These are phyloP conservation scores for Drosophila pseudotalamancana DNA, from an alignment of 2,888 invertebrate genomes.

Conservation along the genomic window DNA sequence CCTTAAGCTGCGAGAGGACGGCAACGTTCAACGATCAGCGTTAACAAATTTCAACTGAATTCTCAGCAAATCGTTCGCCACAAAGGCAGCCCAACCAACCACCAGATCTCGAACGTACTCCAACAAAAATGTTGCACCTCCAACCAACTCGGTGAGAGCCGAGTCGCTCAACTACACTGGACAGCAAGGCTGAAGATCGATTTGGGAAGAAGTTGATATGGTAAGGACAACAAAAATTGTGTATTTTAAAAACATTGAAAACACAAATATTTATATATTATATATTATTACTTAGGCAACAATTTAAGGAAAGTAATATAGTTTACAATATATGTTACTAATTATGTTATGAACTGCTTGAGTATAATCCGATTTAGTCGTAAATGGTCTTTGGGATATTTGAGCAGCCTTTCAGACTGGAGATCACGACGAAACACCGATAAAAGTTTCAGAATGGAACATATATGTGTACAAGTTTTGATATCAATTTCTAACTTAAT, in stretches of 20 bases:
- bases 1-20: conserved; percentile 20
- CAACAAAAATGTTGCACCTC: conserved; percentile 28
- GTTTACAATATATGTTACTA: neutral
- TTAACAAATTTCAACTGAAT: conserved; percentile 58
- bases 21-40: conserved; percentile 52
- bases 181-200: conserved; percentile 16
- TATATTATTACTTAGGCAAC: neutral
- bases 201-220: neutral
- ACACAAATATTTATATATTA: neutral
- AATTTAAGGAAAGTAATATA: neutral
- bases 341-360: too few relatives aligned
- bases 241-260: neutral
- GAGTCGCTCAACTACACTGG: conserved; percentile 52
- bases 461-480: neutral
- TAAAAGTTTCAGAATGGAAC: too few relatives aligned
- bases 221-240: too few relatives aligned
- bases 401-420: too few relatives aligned
- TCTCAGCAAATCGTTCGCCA: conserved; percentile 17
- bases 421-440: too few relatives aligned
- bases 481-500: neutral
- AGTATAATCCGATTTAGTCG: too few relatives aligned
- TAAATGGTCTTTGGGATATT: too few relatives aligned
- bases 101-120: conserved; percentile 27
- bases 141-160: conserved; percentile 7
- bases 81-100: conserved; percentile 18